Conservation (phyloP, 2,113 vertebrate species). For the Zosterops pallidus region DNA sequence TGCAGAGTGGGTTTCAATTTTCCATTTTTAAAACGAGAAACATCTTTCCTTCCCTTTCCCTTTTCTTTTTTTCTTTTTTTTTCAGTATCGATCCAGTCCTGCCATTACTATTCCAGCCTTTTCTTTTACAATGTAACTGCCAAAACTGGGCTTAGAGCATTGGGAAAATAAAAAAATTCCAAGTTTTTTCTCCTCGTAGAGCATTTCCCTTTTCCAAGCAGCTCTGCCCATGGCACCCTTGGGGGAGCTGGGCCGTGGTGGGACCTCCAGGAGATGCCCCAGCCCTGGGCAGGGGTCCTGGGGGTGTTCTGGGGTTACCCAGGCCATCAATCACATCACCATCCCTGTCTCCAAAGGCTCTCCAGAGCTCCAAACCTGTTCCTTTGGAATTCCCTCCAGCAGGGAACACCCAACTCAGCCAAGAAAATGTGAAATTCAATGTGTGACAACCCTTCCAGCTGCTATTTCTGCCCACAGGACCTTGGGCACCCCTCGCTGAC, state of each 20-base stretch:
- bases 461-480: neutral
- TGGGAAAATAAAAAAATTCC: neutral
- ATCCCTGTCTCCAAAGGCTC: neutral
- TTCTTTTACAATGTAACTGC: neutral
- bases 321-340: fast-evolving
- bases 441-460: neutral
- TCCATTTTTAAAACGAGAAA: neutral
- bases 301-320: neutral
- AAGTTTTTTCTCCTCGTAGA: neutral
- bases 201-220: neutral
- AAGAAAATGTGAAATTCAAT: neutral
- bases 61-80: neutral
- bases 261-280: neutral
- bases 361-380: neutral
- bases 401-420: neutral
- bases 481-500: neutral
- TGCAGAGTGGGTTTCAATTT: neutral
- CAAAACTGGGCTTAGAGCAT: fast-evolving
- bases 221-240: fast-evolving
- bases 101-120: neutral
- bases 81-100: neutral
- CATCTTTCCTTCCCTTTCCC: neutral
- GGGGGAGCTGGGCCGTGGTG: fast-evolving
- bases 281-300: neutral
- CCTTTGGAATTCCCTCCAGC: neutral